Evolutionary conservation across 2,888 invertebrate genomes (phyloP), one percentile per base, ranked within the genome.

Genomic region (Orchesella flavescens): DNA sequence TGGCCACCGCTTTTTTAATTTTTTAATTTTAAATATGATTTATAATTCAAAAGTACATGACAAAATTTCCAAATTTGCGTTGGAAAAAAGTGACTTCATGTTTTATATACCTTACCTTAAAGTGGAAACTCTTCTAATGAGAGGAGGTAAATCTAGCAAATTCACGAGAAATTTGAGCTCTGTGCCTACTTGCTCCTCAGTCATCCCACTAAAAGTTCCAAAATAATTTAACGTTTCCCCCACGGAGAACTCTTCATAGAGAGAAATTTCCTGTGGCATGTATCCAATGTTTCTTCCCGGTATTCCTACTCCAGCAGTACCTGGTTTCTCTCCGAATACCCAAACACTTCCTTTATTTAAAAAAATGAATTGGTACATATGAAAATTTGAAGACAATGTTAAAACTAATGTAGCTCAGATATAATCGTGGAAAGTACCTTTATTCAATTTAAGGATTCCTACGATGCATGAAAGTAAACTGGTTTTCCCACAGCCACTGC

Each of bases 161-260:
- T 96, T 95, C 23, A 97, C 91, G 17, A 97, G 92, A 91, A 97
- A 97, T 89, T 92, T 91, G 87, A 97, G 96, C 91, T 96, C 95
- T 34, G 92, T 90, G 55, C 94, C 94, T 17, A 7, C 17, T 34
- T 43, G 10, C n/a, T 90, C 34, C 34, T 34, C 34, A 2, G 93
- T 92, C 97, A 97, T 97, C 87, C 96, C 95, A 91, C 96, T 96
- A 89, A 97, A 95, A 94, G 34, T 34, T 34, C 34, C 97, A 91
- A 97, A 97, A 90, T 97, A 97, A 94, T 95, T 94, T 94, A 97
- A 94, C 0, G 97, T 97, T 90, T 97, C 97, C 87, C 94, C 94
- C 89, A 97, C 97, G 49, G 96, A 95, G 91, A 97, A 97, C 91
- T 96, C 96, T 0, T 94, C 96, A 90, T 95, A 96, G 0, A 96